These are phyloP conservation scores for Strigamia crassipes DNA, from an alignment of 2,888 invertebrate species.

Conservation along the genomic window DNA sequence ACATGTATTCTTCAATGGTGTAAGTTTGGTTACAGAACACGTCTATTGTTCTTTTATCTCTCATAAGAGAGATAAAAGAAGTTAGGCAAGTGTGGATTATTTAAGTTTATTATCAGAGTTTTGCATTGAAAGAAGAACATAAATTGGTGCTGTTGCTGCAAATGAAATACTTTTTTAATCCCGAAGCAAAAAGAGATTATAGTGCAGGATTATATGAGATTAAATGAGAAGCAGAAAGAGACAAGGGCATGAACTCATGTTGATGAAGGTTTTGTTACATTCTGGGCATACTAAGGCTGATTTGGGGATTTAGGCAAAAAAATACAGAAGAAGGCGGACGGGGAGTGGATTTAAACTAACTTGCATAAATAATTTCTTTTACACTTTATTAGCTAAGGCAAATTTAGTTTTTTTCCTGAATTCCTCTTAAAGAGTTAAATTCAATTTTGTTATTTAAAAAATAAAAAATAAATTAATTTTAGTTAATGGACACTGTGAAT, in stretches of 20 bases:
- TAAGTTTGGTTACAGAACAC: not conserved
- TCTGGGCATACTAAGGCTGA: not conserved
- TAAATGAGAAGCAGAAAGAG: not conserved
- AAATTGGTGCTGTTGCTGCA: not conserved
- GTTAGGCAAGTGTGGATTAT: not conserved
- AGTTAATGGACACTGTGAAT: too few species aligned
- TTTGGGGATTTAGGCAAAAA: constrained; percentile 4
- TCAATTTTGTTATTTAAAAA: too few species aligned
- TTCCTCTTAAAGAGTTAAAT: too few species aligned
- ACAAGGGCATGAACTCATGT: constrained; percentile 7
- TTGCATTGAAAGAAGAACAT: constrained; percentile 1
- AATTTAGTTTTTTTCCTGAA: too few species aligned
- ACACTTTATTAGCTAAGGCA: too few species aligned
- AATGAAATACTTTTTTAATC: constrained; percentile 21
- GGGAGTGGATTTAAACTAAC: not conserved
- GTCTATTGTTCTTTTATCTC: not conserved
- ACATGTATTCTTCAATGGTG: too few species aligned
- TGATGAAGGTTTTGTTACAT: not conserved
- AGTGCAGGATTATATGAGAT: not conserved
- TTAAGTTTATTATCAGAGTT: not conserved
- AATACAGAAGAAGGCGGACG: too few species aligned
- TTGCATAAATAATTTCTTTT: not conserved
- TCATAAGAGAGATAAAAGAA: not conserved
- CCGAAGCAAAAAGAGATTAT: constrained; percentile 21
- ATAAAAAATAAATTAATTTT: too few species aligned